These are phyloP conservation scores for Scolopax bukidnonensis DNA, from an alignment of 2,797 vertebrate genomes.

Conservation along the genomic window DNA sequence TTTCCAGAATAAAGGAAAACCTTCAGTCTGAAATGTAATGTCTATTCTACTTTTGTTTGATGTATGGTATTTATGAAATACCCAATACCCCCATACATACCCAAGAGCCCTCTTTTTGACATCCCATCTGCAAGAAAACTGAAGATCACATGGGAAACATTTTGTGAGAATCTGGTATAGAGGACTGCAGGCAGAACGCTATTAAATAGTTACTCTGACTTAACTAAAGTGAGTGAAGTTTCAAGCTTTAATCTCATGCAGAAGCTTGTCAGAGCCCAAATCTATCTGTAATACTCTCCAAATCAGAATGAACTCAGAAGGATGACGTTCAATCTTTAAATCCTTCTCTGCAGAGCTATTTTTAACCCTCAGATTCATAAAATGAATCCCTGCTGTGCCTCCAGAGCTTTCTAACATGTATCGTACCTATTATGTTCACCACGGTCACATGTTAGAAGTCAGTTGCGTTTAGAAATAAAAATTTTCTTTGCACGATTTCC, in stretches of 20 bases:
- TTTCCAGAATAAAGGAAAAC: neutral
- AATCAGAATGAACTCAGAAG: conserved; percentile 59
- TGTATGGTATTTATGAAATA: neutral
- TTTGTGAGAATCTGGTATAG: neutral
- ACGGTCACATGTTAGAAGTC: neutral
- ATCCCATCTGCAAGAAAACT: neutral
- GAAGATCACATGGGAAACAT: neutral
- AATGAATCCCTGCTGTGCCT: conserved; percentile 32
- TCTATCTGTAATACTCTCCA: conserved; percentile 64
- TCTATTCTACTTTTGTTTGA: neutral
- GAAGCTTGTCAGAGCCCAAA: conserved; percentile 35
- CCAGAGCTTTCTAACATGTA: conserved; percentile 28
- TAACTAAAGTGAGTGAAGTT: neutral
- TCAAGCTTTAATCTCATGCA: conserved; percentile 63
- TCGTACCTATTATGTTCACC: neutral
- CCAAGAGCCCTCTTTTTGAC: neutral
- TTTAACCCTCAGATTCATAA: conserved; percentile 57
- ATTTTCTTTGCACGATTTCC: neutral
- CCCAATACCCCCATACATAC: neutral
- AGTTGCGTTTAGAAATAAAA: neutral
- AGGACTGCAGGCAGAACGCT: neutral
- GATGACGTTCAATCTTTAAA: conserved; percentile 67
- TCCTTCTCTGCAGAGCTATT: conserved; percentile 61
- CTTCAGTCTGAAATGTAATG: neutral
- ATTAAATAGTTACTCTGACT: neutral